A percentile compares a stretch with the other conserved stretches of the same genome.
Conservation (phyloP, 2,888 invertebrate species). For the Barypeithes pellucidus region DNA sequence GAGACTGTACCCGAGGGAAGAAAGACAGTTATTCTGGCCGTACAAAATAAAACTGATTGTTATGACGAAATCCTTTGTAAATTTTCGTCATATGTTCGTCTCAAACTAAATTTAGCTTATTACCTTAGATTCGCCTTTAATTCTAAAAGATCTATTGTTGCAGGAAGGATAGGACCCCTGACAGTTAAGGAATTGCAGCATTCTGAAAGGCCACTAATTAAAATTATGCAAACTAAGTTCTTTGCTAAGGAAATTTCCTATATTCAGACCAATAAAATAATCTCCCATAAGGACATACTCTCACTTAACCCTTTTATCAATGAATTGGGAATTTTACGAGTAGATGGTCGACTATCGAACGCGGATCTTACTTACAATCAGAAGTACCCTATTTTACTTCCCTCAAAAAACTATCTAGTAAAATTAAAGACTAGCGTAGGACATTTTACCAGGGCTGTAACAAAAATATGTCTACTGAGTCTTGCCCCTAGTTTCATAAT, state of each 20-base stretch:
- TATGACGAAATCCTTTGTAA: neutral
- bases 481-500: neutral
- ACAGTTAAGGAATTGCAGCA: slow-evolving; percentile 32
- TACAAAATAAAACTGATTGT: neutral
- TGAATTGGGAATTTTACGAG: slow-evolving; percentile 34
- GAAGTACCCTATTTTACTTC: slow-evolving; percentile 49
- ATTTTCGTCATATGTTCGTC: slow-evolving; percentile 18
- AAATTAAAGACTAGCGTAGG: slow-evolving; percentile 28
- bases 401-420: slow-evolving; percentile 39
- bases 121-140: slow-evolving; percentile 17
- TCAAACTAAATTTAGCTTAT: slow-evolving; percentile 24
- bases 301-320: slow-evolving; percentile 49
- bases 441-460: slow-evolving; percentile 14
- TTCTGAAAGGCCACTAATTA: slow-evolving; percentile 10
- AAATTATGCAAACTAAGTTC: slow-evolving; percentile 32
- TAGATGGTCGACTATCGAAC: slow-evolving; percentile 47
- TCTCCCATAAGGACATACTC: slow-evolving; percentile 36
- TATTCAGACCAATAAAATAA: slow-evolving; percentile 22
- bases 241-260: slow-evolving; percentile 40
- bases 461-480: slow-evolving; percentile 22
- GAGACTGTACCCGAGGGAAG: neutral
- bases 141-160: neutral
- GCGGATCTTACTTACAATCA: slow-evolving; percentile 37
- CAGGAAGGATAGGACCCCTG: neutral
- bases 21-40: neutral